phyloP scores from a whole-genome alignment of 1,140 invertebrate species.

The Calliopsis andreniformis region DNA sequence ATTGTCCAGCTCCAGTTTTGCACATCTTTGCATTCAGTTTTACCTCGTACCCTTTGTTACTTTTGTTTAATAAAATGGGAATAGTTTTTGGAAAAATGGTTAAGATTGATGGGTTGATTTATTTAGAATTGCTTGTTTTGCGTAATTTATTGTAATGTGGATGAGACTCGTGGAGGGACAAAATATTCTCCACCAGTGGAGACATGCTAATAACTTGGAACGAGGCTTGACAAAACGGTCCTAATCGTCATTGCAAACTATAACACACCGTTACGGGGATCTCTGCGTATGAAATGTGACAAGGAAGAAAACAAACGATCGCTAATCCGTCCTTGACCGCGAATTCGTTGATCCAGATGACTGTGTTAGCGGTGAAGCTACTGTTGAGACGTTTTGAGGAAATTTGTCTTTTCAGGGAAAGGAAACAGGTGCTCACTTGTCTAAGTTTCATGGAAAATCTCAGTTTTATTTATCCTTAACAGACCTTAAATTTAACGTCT shows the following conservation, averaged over 20 bases:
- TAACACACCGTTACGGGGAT: conserved; percentile 65
- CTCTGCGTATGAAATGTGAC: background rate
- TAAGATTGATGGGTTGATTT: no score
- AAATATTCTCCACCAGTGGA: conserved; percentile 45
- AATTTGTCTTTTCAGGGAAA: no score
- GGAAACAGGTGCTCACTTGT: no score
- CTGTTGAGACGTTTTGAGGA: no score
- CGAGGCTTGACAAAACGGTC: conserved; percentile 54
- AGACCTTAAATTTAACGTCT: no score
- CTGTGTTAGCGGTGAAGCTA: no score
- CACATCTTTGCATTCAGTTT: background rate
- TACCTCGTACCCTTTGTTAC: background rate
- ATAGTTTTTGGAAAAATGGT: background rate
- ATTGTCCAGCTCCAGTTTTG: conserved; percentile 47
- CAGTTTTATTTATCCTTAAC: no score
- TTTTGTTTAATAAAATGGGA: background rate
- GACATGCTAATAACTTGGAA: conserved; percentile 62
- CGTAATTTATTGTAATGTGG: background rate
- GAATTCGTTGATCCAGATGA: background rate
- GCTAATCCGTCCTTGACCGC: conserved; percentile 1
- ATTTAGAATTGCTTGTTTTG: background rate
- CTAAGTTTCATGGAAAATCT: no score
- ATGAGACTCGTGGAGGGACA: conserved; percentile 1
- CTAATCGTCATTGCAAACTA: conserved; percentile 70
- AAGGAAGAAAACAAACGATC: background rate